A percentile compares a stretch with the other conserved stretches of the same genome.
Conservation (phyloP, 1,140 invertebrate species). For the Macrocentrus cingulum region DNA sequence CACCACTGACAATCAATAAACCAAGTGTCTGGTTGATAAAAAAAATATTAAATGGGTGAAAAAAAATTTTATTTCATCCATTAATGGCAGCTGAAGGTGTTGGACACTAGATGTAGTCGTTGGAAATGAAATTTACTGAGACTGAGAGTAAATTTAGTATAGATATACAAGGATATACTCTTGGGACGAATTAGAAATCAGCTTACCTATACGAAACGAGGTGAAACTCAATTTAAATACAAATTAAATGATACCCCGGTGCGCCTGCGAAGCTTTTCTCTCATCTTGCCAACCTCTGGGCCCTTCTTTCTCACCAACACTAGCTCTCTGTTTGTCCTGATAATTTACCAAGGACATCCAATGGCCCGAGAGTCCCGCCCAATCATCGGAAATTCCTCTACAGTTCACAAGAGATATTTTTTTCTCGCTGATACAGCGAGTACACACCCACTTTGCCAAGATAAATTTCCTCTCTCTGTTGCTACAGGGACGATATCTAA, state of each 20-base stretch:
- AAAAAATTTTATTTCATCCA: too few relatives aligned
- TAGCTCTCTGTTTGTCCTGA: background rate
- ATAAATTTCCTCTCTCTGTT: too few relatives aligned
- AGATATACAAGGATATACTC: background rate
- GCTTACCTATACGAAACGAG: slow-evolving; percentile 3
- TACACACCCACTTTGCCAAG: too few relatives aligned
- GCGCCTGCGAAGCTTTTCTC: slow-evolving; percentile 9
- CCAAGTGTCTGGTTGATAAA: too few relatives aligned
- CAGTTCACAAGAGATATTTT: background rate
- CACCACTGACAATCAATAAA: too few relatives aligned
- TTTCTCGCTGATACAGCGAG: too few relatives aligned
- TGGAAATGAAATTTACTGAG: slow-evolving; percentile 26
- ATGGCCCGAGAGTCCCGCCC: background rate
- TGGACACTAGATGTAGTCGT: slow-evolving; percentile 10
- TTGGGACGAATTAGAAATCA: background rate
- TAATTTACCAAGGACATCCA: slow-evolving; percentile 3
- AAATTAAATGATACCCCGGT: slow-evolving; percentile 40
- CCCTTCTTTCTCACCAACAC: background rate
- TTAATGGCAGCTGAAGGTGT: background rate
- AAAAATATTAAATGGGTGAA: too few relatives aligned
- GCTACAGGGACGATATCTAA: too few relatives aligned
- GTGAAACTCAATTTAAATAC: slow-evolving; percentile 42
- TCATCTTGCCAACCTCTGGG: background rate
- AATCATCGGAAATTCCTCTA: slow-evolving; percentile 10
- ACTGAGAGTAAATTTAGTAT: slow-evolving; percentile 7